Evolutionary conservation across 2,797 vertebrate genomes (phyloP), one percentile per base, ranked within the genome.

Genomic region (Gymnopithys bicolor): DNA sequence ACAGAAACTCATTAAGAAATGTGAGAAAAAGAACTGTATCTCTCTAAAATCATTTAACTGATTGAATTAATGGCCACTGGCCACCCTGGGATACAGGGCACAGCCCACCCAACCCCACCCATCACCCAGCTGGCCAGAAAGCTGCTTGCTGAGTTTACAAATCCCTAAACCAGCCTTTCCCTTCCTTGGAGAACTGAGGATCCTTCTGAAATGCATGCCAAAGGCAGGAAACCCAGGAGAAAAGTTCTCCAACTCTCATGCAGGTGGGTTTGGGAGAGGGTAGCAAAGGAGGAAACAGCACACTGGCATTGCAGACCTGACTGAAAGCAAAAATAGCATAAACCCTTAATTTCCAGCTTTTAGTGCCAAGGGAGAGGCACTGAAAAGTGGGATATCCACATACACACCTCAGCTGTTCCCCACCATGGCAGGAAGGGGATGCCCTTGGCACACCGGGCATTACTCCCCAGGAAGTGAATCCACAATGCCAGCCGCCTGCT

Each of bases 181-280:
- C 8, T 77, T 13, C 10, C 1, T 0, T 2, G 5, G 35, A 59
- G 37, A 75, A 37, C 3, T 0, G 5, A 70, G 39, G 48, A 87
- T 18, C 52, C 35, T 35, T 32, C 41, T 55, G 43, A 82, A 53
- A 43, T 4, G 5, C 30, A 8, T 0, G 2, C 10, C 11, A 13
- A 48, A 46, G 27, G 15, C 33, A 17, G 15, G 53, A 63, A 28
- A 37, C 17, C 24, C 2, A 3, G 0, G 16, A 25, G 41, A 12
- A n/a, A 39, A 60, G 4, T 14, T 27, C 37, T 33, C n/a, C 10
- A 46, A 19, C 2, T 22, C 15, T 33, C 1, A 0, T 0, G 3
- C 13, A 28, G 71, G 39, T 0, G 18, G 25, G 27, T 52, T 30
- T 30, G 11, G 30, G 58, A 5, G 27, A 43, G 41, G 45, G 12